phyloP scores from a whole-genome alignment of 2,797 vertebrate species.

The Danio choprae region DNA sequence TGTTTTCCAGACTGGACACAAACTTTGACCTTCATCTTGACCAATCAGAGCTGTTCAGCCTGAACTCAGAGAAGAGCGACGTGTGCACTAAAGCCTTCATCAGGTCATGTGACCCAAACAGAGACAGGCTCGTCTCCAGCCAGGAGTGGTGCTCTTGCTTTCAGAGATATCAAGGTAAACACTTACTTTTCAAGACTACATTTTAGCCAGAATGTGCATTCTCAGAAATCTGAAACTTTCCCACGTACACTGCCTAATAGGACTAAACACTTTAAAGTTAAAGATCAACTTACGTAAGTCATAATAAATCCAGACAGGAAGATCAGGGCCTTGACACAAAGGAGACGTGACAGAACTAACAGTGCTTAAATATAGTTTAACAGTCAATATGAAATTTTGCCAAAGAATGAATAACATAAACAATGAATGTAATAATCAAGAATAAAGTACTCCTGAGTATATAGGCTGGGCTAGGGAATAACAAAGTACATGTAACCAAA shows the following conservation, averaged over 20 bases:
- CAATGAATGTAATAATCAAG: no score
- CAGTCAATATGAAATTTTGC: not conserved
- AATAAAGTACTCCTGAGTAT: not conserved
- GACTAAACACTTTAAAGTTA: not conserved
- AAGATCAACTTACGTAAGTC: not conserved
- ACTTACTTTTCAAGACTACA: no score
- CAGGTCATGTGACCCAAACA: slow-evolving; percentile 89
- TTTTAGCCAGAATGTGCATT: not conserved
- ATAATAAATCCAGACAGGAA: not conserved
- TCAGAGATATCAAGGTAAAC: slow-evolving; percentile 90
- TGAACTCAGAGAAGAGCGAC: slow-evolving; percentile 92
- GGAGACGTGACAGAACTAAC: not conserved
- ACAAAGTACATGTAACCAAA: no score
- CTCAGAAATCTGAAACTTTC: not conserved
- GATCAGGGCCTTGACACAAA: not conserved
- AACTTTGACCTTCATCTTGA: slow-evolving; percentile 94
- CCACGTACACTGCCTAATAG: not conserved
- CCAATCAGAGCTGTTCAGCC: slow-evolving; percentile 90
- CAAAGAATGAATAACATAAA: no score
- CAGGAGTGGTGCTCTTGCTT: slow-evolving; percentile 98
- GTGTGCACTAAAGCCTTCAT: slow-evolving; percentile 90
- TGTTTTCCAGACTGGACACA: slow-evolving; percentile 95
- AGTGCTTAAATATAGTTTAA: not conserved
- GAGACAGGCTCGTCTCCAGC: slow-evolving; percentile 89
- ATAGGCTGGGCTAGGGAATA: no score